phyloP scores from a whole-genome alignment of 2,888 invertebrate genomes.

The Onchidella celtica region DNA sequence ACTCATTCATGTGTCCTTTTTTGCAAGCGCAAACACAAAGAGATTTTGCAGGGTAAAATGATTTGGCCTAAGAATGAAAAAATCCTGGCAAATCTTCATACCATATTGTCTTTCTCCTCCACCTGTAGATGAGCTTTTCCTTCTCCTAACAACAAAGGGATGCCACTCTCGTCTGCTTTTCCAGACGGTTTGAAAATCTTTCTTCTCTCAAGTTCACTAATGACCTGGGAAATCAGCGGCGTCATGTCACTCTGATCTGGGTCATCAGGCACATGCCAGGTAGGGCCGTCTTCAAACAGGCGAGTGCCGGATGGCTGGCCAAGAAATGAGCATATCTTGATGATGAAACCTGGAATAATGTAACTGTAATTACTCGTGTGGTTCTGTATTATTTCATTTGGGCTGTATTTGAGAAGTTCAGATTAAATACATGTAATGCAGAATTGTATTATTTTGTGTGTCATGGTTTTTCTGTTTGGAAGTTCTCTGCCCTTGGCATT shows the following conservation, averaged over 20 bases:
- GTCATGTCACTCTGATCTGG: background rate
- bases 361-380: too few species aligned
- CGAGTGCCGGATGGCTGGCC: slow-evolving; percentile 42
- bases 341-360: slow-evolving; percentile 49
- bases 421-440: too few species aligned
- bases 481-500: too few species aligned
- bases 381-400: too few species aligned
- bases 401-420: too few species aligned
- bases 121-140: background rate
- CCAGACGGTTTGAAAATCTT: background rate
- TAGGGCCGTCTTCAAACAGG: slow-evolving; percentile 55
- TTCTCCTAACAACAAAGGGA: slow-evolving; percentile 4
- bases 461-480: too few species aligned
- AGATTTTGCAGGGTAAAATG: too few species aligned
- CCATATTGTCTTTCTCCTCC: slow-evolving; percentile 17
- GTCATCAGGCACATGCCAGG: slow-evolving; percentile 54
- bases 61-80: too few species aligned
- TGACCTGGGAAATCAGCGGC: slow-evolving; percentile 11
- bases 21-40: too few species aligned
- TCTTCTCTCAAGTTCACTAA: slow-evolving; percentile 39
- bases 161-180: slow-evolving; percentile 2
- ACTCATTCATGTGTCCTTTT: too few species aligned
- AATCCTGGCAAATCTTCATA: too few species aligned
- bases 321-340: slow-evolving; percentile 45
- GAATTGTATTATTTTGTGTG: too few species aligned